These are phyloP conservation scores for Pseudocheirus occidentalis DNA, from an alignment of 2,797 vertebrate species.

Conservation along the genomic window DNA sequence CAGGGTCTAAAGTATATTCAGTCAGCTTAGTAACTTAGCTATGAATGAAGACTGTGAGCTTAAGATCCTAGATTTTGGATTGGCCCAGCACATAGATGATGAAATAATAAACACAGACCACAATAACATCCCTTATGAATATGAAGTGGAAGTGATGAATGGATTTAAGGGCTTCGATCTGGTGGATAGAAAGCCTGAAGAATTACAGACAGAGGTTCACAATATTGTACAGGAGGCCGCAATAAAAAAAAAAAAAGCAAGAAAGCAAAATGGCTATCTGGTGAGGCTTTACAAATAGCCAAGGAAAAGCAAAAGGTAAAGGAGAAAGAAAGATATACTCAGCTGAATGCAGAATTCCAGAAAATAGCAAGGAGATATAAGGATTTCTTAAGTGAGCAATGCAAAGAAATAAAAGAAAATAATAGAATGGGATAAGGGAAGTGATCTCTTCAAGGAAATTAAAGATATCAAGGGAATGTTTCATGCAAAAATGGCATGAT, in stretches of 20 bases:
- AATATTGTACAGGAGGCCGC: neutral
- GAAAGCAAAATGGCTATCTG: neutral
- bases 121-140: neutral
- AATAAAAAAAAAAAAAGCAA: neutral
- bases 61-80: too few species aligned
- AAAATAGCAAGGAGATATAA: neutral
- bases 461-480: neutral
- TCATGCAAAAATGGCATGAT: neutral
- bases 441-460: neutral
- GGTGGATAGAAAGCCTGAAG: neutral
- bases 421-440: neutral
- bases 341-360: neutral
- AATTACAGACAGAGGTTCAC: neutral
- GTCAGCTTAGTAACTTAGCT: too few species aligned
- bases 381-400: neutral
- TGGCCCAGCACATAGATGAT: too few species aligned
- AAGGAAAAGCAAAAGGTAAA: neutral
- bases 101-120: neutral
- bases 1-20: conserved; percentile 90
- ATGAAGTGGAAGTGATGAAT: neutral
- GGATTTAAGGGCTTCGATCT: neutral
- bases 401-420: neutral
- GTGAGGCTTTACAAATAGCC: neutral
- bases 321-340: neutral
- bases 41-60: too few species aligned